A percentile compares a stretch with the other conserved stretches of the same genome.
Conservation (phyloP, 2,797 vertebrate genomes). For the Pachyuromys duprasi region DNA sequence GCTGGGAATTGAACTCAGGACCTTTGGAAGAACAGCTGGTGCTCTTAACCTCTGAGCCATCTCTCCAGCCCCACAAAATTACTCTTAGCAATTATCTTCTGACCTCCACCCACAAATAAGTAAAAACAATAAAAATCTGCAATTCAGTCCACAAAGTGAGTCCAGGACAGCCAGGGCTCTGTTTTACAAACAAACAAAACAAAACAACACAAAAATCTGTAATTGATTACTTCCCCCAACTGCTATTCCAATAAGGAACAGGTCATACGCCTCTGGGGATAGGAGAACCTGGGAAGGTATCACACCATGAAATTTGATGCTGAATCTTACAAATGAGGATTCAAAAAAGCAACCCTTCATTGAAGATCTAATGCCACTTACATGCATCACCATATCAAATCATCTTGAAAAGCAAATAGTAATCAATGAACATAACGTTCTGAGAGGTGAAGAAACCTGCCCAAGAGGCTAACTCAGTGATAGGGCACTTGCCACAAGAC, state of each 20-base stretch:
- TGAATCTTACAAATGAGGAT: background rate
- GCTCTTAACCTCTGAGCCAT: too few relatives aligned
- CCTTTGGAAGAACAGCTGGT: too few relatives aligned
- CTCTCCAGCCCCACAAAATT: too few relatives aligned
- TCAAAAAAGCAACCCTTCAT: background rate
- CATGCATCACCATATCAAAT: background rate
- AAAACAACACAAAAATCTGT: background rate
- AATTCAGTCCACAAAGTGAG: background rate
- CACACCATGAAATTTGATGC: background rate
- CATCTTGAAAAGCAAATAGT: slow-evolving; percentile 36
- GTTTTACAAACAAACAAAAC: too few relatives aligned
- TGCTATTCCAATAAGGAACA: background rate
- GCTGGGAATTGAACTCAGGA: too few relatives aligned
- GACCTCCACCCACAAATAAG: background rate
- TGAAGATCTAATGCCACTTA: background rate
- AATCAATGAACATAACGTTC: background rate
- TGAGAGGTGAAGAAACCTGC: background rate
- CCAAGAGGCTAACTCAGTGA: background rate
- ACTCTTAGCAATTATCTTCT: background rate
- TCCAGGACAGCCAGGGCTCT: too few relatives aligned
- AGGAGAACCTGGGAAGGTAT: background rate
- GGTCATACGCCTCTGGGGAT: background rate
- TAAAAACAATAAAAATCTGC: background rate
- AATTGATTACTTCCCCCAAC: background rate
- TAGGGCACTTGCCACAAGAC: background rate